Evolutionary conservation across 2,113 vertebrate species (phyloP).

Genomic region (Clarias macrocephalus): DNA sequence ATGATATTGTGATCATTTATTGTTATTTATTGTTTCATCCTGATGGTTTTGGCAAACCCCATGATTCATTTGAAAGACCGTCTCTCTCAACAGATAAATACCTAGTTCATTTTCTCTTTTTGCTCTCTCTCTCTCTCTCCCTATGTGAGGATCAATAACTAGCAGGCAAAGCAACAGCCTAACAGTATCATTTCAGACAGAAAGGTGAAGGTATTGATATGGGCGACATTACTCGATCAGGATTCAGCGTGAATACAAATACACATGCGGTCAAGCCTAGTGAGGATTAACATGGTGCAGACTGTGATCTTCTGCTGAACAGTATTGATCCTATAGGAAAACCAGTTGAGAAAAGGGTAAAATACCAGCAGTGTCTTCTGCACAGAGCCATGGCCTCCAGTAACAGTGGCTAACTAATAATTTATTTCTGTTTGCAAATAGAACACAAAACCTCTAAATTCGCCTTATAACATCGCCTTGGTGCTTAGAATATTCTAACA

Average conservation of each 20-base stretch:
- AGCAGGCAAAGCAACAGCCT: constrained; percentile 33
- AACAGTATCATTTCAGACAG: constrained; percentile 56
- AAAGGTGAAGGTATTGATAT: constrained; percentile 66
- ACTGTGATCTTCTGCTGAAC: constrained; percentile 65
- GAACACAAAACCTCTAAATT: not conserved
- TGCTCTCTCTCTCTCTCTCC: constrained; percentile 1
- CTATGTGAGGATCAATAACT: constrained; percentile 58
- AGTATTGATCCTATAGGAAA: constrained; percentile 70
- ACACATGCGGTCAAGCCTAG: constrained; percentile 44
- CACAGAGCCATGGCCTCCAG: not conserved
- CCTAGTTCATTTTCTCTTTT: not conserved
- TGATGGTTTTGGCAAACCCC: not conserved
- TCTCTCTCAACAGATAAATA: constrained; percentile 5
- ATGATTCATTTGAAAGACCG: not conserved
- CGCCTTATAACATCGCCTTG: not conserved
- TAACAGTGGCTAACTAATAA: not conserved
- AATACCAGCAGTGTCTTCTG: constrained; percentile 45
- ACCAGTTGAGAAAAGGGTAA: constrained; percentile 57
- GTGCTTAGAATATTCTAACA: constrained; percentile 41
- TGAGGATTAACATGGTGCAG: constrained; percentile 62
- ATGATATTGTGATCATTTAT: not conserved
- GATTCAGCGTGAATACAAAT: constrained; percentile 38
- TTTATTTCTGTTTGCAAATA: not conserved
- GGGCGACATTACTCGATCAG: constrained; percentile 43
- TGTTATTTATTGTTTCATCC: not conserved